Base-by-base conservation (phyloP, 2,888 invertebrate species). In the Diarsia dahlii region DNA sequence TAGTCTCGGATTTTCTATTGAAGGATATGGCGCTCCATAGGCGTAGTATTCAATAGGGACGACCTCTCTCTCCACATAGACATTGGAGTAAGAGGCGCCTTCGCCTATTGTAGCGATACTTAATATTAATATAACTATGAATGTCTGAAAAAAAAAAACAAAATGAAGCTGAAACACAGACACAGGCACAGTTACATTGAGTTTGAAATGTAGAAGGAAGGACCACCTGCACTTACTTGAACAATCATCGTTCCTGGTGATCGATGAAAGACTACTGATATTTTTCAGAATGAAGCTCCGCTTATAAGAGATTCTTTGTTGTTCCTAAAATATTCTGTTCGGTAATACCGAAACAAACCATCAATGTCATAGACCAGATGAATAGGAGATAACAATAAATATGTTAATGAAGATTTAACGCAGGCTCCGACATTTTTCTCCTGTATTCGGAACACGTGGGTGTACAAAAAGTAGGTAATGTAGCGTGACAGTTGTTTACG, bases 291-390 rank as follows among this genome's bases (percentile, higher is more conserved):
- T 92, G 90, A 91, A 89, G 81, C 90, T 88, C 92, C 85, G 91
- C 94, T 96, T 96, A 94, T 96, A 96, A 95, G 93, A 93, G 93
- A 85, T 88, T 89, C 92, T 93, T 95, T 94, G 94, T 94, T 94
- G 92, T 91, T 90, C 86, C 85, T 92, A 93, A 96, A 94, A 94
- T 95, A 95, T 95, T 91, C 94, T 91, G 92, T 95, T 94, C 94
- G 91, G 95, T 94, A 95, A 96, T 92, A 95, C 95, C 95, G 95
- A 96, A 95, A 96, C 96, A 94, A 96, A 96, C 93, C 93, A 94
- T 93, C 96, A 96, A 96, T 96, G 96, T 95, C 96, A 92, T 92
- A 92, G 91, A 94, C 91, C 91, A 91, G 89, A 90, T 94, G 95
- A 95, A 96, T 93, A 94, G 95, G 84, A 89, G 89, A 86, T 81